phyloP scores from a whole-genome alignment of 2,797 vertebrate genomes.

The Phoxinus dragarum region DNA sequence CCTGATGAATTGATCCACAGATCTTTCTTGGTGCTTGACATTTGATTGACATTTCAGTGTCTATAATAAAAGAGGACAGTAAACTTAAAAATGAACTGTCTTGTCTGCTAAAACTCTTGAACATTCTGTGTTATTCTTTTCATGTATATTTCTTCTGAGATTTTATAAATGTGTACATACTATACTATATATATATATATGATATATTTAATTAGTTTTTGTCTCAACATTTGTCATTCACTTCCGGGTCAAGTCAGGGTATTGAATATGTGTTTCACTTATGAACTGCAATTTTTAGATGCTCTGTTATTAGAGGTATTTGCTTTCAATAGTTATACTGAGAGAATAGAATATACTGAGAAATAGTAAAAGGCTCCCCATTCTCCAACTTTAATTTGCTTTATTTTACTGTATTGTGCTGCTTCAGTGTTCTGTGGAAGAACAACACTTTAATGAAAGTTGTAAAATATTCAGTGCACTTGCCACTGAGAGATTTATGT shows the following conservation, averaged over 20 bases:
- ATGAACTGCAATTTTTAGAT: slow-evolving; percentile 1
- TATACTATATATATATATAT: no score
- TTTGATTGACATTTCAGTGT: slow-evolving; percentile 31
- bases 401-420: slow-evolving; percentile 12
- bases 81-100: not conserved
- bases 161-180: not conserved
- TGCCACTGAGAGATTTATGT: not conserved
- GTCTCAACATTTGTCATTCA: not conserved
- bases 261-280: not conserved
- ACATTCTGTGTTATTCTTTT: not conserved
- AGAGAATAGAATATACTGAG: not conserved
- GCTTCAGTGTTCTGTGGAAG: not conserved
- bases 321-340: not conserved
- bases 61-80: slow-evolving; percentile 12
- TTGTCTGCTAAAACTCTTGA: not conserved
- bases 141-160: not conserved
- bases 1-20: slow-evolving; percentile 53
- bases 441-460: slow-evolving; percentile 5
- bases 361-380: not conserved
- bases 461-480: not conserved
- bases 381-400: slow-evolving; percentile 2
- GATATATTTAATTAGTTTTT: not conserved
- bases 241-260: not conserved
- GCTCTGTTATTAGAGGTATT: not conserved
- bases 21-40: slow-evolving; percentile 35